phyloP scores from a whole-genome alignment of 2,797 vertebrate species.

The Pipistrellus pygmaeus region DNA sequence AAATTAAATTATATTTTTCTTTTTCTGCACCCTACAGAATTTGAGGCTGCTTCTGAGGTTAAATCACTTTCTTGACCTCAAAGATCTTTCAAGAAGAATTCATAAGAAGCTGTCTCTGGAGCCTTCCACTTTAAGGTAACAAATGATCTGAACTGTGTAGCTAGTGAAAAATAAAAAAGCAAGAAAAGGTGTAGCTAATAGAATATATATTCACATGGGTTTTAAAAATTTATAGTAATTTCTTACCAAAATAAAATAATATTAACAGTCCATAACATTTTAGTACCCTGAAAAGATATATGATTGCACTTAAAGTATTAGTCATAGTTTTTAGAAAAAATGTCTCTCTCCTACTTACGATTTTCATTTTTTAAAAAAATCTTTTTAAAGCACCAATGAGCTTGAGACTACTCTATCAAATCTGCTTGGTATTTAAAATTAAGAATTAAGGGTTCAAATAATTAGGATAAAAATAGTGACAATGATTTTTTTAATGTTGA shows the following conservation, averaged over 20 bases:
- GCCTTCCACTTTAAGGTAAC: slow-evolving; percentile 78
- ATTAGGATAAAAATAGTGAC: not conserved
- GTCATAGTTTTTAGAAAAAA: not conserved
- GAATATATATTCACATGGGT: not conserved
- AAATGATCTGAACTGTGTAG: slow-evolving; percentile 62
- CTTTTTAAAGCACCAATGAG: not conserved
- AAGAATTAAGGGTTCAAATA: not conserved
- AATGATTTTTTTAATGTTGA: not conserved
- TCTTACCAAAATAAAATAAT: not conserved
- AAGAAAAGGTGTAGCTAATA: slow-evolving; percentile 19
- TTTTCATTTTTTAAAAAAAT: slow-evolving; percentile 35
- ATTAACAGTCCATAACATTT: not conserved
- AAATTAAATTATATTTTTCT: slow-evolving; percentile 84
- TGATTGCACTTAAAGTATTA: not conserved
- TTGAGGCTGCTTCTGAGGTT: slow-evolving; percentile 77
- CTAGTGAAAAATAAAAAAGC: not conserved
- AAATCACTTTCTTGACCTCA: slow-evolving; percentile 83
- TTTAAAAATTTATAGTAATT: slow-evolving; percentile 34
- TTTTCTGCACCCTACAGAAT: slow-evolving; percentile 69
- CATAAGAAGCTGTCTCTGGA: slow-evolving; percentile 79
- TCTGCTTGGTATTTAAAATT: not conserved
- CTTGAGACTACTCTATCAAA: not conserved
- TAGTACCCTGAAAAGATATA: not conserved
- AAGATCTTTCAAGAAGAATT: slow-evolving; percentile 81
- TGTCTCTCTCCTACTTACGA: not conserved